These are phyloP conservation scores for Orthosia gothica DNA, from an alignment of 2,888 invertebrate genomes.

Conservation along the genomic window DNA sequence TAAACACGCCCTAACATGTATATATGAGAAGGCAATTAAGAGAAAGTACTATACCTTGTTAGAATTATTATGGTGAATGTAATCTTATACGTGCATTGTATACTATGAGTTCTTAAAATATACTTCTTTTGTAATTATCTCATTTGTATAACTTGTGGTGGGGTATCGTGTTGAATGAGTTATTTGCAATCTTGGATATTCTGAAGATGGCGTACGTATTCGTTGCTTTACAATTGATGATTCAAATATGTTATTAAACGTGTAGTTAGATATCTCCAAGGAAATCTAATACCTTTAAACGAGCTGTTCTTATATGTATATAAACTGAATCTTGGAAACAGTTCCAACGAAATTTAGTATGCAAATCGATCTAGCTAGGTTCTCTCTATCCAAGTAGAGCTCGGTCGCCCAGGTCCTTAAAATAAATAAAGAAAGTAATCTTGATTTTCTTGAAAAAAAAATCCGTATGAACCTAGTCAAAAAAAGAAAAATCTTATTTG, in stretches of 20 bases:
- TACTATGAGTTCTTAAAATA: slow-evolving; percentile 69
- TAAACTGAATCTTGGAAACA: too few relatives aligned
- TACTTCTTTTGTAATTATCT: slow-evolving; percentile 43
- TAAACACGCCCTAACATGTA: slow-evolving; percentile 64
- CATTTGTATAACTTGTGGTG: slow-evolving; percentile 51
- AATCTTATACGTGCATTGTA: slow-evolving; percentile 75
- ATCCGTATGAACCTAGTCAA: too few relatives aligned
- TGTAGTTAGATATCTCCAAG: background rate
- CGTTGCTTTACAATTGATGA: background rate
- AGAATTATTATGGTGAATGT: slow-evolving; percentile 82
- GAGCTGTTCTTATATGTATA: too few relatives aligned
- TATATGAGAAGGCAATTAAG: slow-evolving; percentile 82
- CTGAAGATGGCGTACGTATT: background rate
- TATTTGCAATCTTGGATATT: slow-evolving; percentile 33
- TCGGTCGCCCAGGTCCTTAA: too few relatives aligned
- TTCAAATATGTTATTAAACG: background rate
- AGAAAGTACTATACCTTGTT: slow-evolving; percentile 82
- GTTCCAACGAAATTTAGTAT: too few relatives aligned
- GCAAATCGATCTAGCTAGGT: too few relatives aligned
- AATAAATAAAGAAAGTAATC: too few relatives aligned
- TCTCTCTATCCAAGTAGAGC: too few relatives aligned
- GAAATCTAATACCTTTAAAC: too few relatives aligned
- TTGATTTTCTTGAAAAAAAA: too few relatives aligned
- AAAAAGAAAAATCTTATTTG: too few relatives aligned
- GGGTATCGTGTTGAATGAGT: slow-evolving; percentile 32